phyloP scores from a whole-genome alignment of 2,797 vertebrate species.

The Neopelma chrysocephalum region DNA sequence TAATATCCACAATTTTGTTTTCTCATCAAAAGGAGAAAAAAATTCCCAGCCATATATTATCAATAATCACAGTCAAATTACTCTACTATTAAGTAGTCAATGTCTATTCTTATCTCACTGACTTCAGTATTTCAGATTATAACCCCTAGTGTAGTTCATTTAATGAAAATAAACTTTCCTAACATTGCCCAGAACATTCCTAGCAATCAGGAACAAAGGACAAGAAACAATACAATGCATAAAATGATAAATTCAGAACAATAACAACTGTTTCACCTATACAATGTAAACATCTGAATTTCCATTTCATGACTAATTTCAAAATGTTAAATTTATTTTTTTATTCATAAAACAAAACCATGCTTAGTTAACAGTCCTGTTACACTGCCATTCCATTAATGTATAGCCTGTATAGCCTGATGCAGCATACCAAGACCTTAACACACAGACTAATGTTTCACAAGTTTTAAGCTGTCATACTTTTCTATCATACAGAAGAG shows the following conservation, averaged over 20 bases:
- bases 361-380: background rate
- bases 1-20: background rate
- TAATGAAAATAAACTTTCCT: background rate
- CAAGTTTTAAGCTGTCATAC: background rate
- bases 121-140: background rate
- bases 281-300: background rate
- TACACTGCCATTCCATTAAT: background rate
- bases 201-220: background rate
- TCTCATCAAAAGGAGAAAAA: background rate
- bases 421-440: background rate
- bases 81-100: background rate
- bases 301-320: background rate
- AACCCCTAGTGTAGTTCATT: background rate
- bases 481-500: background rate
- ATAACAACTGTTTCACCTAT: background rate
- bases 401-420: background rate
- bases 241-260: background rate
- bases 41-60: background rate
- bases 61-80: background rate
- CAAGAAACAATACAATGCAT: background rate
- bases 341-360: background rate
- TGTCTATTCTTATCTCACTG: background rate
- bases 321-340: background rate
- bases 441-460: background rate
- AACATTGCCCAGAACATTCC: background rate